Evolutionary conservation across 2,113 vertebrate species (phyloP).

Genomic region (Onychorhynchus coronatus): DNA sequence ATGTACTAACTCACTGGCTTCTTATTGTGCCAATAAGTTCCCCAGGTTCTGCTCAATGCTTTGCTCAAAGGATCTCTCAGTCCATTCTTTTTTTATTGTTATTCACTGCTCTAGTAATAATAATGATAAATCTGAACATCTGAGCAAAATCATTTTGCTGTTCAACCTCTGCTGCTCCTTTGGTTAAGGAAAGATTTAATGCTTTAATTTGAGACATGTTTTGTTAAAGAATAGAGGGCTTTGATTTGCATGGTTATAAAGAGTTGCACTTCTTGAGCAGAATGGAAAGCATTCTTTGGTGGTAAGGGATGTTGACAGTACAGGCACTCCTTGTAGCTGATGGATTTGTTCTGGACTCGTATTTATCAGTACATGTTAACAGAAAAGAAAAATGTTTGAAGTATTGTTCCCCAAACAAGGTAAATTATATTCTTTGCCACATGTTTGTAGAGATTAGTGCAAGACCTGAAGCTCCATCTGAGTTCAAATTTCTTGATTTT

Average conservation of each 20-base stretch:
- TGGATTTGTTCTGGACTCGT: background rate
- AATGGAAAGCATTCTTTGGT: conserved; percentile 7
- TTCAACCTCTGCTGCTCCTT: background rate
- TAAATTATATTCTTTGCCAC: background rate
- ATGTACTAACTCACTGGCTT: background rate
- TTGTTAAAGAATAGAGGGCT: conserved; percentile 15
- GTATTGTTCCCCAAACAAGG: background rate
- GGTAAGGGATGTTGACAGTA: conserved; percentile 16
- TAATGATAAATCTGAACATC: background rate
- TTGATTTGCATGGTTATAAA: background rate
- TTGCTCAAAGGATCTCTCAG: background rate
- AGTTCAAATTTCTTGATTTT: background rate
- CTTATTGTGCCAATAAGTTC: rapidly evolving
- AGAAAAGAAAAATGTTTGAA: background rate
- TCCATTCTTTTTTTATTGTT: background rate
- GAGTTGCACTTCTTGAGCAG: conserved; percentile 12
- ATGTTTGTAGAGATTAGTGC: background rate
- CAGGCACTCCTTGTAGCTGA: conserved; percentile 12
- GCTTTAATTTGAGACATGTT: conserved; percentile 36
- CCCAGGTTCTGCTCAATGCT: background rate
- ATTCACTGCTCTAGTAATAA: background rate
- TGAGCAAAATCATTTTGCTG: background rate
- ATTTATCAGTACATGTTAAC: background rate
- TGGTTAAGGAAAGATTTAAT: conserved; percentile 42
- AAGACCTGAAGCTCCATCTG: background rate